Base-by-base conservation (phyloP, 2,888 invertebrate genomes). In the Microplitis deprimator region DNA sequence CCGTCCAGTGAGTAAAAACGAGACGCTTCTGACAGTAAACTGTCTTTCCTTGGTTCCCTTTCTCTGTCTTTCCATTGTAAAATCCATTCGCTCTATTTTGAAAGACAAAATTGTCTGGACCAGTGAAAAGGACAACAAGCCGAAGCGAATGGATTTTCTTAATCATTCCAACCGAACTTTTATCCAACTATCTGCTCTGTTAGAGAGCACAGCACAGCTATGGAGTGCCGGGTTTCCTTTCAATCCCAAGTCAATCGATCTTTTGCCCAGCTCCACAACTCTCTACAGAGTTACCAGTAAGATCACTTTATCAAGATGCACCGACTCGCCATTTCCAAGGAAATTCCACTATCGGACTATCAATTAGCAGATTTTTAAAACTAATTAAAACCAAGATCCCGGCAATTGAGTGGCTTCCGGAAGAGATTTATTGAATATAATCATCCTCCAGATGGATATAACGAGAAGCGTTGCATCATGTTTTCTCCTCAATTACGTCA, bases 401-500 rank as follows among this genome's bases (percentile, higher is more conserved):
- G 38, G 8, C 10, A 7, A 62, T 62, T 17, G 62, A 62, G n/a
- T 62, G 17, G 17, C 16, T n/a, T 16, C 17, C 7, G 29, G 38
- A 65, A 38, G 38, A 65, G 38, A 65, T 65, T 7, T 8, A 70
- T 70, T 70, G 17, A 16, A 10, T 20, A 16, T 41, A 20, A 17
- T 20, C 13, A 60, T 60, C 8, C 8, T 50, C 62, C 17, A 73
- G 68, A 64, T 70, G 69, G 69, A 65, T 77, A 77, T 77, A 64
- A 70, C 65, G 83, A 85, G 81, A 13, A 13, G 82, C 83, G 80
- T 80, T 84, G 84, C 85, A 86, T 88, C 87, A 86, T 88, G 87
- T 89, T 88, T 89, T 89, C 88, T 89, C 87, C 89, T 89, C 89
- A 89, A 89, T 89, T 89, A 89, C 88, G 88, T 88, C 88, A 89